Base-by-base conservation (phyloP, 2,797 vertebrate genomes). In the Oceanodroma leucorhoa region DNA sequence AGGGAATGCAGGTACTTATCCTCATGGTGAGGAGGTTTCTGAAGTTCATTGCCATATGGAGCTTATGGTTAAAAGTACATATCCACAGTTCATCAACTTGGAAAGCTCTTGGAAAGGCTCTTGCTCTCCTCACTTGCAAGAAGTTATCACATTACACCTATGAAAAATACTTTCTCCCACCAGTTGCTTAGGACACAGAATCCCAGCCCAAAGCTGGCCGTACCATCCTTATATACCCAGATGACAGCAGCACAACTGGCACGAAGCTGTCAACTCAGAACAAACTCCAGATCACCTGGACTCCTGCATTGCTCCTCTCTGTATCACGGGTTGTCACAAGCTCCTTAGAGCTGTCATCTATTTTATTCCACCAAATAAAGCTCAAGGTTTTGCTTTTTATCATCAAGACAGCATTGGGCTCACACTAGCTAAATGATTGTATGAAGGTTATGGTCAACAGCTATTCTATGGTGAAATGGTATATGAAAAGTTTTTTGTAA, bases 331-430 rank as follows among this genome's bases (percentile, higher is more conserved):
- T 5, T 78, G 29, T 27, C 54, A 57, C 32, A 93, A 71, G 19
- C 6, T 70, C 34, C 36, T 83, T 45, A 67, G n/a, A 70, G 7
- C 10, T 80, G 17, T 54, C 3, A 1, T 38, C 64, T 50, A 4
- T 77, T 87, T 55, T 77, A 43, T 87, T 75, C 6, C 57, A 77
- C 22, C 38, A 87, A 89, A 94, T 41, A 65, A 73, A 92, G 12
- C 45, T 73, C 19, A 41, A 66, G 11, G 7, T 53, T 87, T 89
- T 75, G 2, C 17, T 75, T 72, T 10, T 76, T n/a, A 38, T 30
- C 0, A 0, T 73, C 26, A 73, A 60, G 71, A 60, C 7, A 66
- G 13, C 21, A 32, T 14, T 53, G 30, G 57, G 15, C 2, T 65
- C 36, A 41, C 11, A 22, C 3, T 50, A 83, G 27, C 10, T 83